A percentile compares a stretch with the other conserved stretches of the same genome.
Conservation (phyloP, 2,797 vertebrate species). For the Lepus townsendii region DNA sequence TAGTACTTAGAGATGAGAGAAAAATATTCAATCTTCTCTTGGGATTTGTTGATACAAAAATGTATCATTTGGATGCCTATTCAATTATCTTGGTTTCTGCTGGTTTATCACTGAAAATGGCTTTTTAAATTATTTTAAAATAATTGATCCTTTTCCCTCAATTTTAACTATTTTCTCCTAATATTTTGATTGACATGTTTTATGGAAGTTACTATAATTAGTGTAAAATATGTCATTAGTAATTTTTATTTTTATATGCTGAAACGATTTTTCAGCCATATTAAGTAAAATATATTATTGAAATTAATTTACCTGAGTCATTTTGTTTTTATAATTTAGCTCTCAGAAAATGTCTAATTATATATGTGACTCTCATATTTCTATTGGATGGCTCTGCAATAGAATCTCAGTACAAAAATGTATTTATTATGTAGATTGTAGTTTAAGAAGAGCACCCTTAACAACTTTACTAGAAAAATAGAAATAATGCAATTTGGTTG, state of each 20-base stretch:
- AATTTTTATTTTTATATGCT: slow-evolving; percentile 53
- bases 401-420: slow-evolving; percentile 49
- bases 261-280: slow-evolving; percentile 56
- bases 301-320: slow-evolving; percentile 44
- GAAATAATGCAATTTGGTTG: neutral
- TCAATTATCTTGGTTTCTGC: slow-evolving; percentile 36
- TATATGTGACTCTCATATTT: slow-evolving; percentile 3
- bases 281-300: slow-evolving; percentile 43
- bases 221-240: slow-evolving; percentile 18
- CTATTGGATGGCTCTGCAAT: neutral
- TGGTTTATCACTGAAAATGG: slow-evolving; percentile 20
- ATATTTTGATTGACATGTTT: neutral
- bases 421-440: slow-evolving; percentile 37
- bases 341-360: slow-evolving; percentile 39
- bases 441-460: neutral
- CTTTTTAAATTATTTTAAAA: slow-evolving; percentile 56
- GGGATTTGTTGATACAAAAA: slow-evolving; percentile 35
- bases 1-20: slow-evolving; percentile 41
- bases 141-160: neutral
- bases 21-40: slow-evolving; percentile 51
- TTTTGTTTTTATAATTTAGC: slow-evolving; percentile 41
- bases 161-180: slow-evolving; percentile 39
- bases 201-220: neutral
- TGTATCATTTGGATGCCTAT: neutral
- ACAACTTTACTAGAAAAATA: neutral